phyloP scores from a whole-genome alignment of 2,113 vertebrate species.

The Otus sunia region DNA sequence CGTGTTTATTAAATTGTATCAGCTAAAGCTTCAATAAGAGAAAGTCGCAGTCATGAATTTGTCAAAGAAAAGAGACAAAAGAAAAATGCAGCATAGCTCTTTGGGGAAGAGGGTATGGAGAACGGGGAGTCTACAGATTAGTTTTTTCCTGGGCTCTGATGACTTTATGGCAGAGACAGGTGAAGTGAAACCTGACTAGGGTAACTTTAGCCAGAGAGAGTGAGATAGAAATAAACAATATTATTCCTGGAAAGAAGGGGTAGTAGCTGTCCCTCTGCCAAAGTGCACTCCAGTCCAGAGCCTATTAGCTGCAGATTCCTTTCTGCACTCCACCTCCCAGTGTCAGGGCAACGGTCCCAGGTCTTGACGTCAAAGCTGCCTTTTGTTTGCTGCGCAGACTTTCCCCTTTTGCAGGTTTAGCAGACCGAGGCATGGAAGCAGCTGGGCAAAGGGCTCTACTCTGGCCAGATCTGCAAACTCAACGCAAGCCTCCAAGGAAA shows the following conservation, averaged over 20 bases:
- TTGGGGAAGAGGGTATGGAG: background rate
- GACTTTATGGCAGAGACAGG: conserved; percentile 25
- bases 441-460: background rate
- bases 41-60: background rate
- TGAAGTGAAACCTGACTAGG: conserved; percentile 42
- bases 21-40: background rate
- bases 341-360: conserved; percentile 51
- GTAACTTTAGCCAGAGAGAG: conserved; percentile 36
- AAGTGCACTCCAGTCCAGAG: conserved; percentile 28
- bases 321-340: conserved; percentile 46
- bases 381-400: conserved; percentile 43
- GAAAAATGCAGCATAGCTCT: background rate
- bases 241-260: conserved; percentile 68
- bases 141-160: background rate
- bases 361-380: conserved; percentile 48
- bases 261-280: conserved; percentile 55
- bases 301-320: conserved; percentile 42
- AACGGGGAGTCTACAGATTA: background rate
- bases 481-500: background rate
- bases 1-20: background rate
- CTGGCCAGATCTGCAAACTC: background rate
- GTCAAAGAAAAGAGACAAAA: background rate
- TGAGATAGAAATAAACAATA: conserved; percentile 62
- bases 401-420: background rate
- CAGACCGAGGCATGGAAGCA: background rate